phyloP scores from a whole-genome alignment of 2,797 vertebrate species.

The Acrocephalus scirpaceus region DNA sequence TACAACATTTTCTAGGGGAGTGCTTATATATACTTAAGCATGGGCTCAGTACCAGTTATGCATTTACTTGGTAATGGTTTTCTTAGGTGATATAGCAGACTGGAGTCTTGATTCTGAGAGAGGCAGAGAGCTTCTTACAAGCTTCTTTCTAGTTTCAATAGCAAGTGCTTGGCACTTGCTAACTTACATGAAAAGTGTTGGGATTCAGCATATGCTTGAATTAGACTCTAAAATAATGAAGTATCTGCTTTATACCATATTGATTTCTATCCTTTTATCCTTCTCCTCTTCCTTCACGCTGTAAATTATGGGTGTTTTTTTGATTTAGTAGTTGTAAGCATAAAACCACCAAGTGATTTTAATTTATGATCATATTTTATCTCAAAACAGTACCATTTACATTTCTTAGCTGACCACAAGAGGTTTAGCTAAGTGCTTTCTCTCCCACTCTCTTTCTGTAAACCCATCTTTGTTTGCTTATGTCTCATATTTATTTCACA shows the following conservation, averaged over 20 bases:
- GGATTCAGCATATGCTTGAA: neutral
- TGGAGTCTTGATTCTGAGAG: neutral
- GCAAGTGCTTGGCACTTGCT: neutral
- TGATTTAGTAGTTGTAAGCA: neutral
- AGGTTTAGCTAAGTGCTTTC: constrained; percentile 36
- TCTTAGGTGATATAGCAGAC: neutral
- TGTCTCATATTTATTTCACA: constrained; percentile 13
- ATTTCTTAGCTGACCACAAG: constrained; percentile 33
- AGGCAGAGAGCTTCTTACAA: neutral
- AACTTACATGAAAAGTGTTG: neutral
- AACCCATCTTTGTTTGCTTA: constrained; percentile 29
- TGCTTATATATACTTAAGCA: neutral
- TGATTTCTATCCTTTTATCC: neutral
- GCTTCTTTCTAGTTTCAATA: neutral
- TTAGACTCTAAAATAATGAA: constrained; percentile 1
- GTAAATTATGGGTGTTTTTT: neutral
- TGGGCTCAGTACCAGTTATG: neutral
- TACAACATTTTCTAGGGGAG: neutral
- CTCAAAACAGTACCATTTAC: neutral
- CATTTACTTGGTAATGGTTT: neutral
- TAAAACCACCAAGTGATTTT: neutral
- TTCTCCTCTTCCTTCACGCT: neutral
- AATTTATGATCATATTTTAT: constrained; percentile 21
- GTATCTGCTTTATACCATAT: neutral
- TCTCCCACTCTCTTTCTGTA: constrained; percentile 9